Conservation (phyloP, 2,113 vertebrate genomes). For the Pteronura brasiliensis region DNA sequence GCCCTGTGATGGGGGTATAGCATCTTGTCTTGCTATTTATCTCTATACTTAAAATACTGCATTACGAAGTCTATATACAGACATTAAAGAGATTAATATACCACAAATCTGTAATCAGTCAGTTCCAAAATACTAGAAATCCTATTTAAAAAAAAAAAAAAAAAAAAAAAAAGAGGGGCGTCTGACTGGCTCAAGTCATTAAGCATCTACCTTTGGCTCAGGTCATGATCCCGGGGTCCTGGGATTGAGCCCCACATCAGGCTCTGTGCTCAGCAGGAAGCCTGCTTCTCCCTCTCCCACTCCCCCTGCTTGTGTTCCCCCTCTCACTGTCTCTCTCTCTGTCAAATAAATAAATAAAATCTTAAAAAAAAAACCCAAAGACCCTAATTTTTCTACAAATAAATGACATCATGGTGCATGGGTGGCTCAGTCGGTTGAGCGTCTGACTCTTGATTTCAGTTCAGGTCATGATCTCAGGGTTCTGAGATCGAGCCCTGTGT, state of each 20-base stretch:
- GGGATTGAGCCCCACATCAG: neutral
- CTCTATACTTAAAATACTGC: neutral
- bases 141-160: neutral
- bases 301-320: no score
- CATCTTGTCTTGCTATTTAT: accelerated
- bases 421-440: no score
- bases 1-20: neutral
- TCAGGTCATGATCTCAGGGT: no score
- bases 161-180: neutral
- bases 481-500: neutral
- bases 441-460: no score
- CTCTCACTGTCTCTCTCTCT: no score
- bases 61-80: neutral
- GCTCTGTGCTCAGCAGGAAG: no score
- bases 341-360: no score
- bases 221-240: neutral
- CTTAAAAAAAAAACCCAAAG: no score
- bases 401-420: no score
- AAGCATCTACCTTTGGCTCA: neutral
- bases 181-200: neutral
- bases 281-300: no score
- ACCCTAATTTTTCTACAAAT: no score
- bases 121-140: neutral
- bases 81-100: neutral
- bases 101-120: neutral